Conservation (phyloP, 2,113 vertebrate genomes). For the Equus przewalskii region DNA sequence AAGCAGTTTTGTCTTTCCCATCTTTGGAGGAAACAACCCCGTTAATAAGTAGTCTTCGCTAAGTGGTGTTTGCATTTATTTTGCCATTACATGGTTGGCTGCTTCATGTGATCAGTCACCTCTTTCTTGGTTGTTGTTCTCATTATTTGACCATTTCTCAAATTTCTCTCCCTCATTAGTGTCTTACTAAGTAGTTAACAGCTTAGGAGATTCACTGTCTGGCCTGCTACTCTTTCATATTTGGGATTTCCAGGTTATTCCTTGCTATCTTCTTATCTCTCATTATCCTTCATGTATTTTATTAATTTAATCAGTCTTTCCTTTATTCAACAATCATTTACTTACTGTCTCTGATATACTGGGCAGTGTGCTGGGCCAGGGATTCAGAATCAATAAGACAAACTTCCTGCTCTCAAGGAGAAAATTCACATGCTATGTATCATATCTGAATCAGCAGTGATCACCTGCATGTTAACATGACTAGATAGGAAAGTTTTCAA, state of each 20-base stretch:
- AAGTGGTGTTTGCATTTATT: background rate
- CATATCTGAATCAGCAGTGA: too few relatives aligned
- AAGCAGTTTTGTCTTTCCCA: background rate
- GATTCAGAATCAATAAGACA: background rate
- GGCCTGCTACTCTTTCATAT: background rate
- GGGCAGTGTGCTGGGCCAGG: background rate
- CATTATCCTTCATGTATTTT: background rate
- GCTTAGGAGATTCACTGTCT: background rate
- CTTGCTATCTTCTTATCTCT: background rate
- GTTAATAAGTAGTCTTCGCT: background rate
- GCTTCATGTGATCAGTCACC: background rate
- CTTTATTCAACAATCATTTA: background rate
- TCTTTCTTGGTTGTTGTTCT: background rate
- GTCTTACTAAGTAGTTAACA: background rate
- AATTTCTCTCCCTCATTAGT: background rate
- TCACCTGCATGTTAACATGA: too few relatives aligned
- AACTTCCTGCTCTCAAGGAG: background rate
- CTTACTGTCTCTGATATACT: background rate
- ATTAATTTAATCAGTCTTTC: background rate
- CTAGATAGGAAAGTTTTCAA: too few relatives aligned
- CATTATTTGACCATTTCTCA: background rate
- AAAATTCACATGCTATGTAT: background rate
- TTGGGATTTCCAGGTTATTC: background rate
- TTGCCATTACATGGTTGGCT: background rate
- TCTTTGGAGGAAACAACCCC: background rate